A percentile compares a stretch with the other conserved stretches of the same genome.
phyloP scores from a whole-genome alignment of 2,888 invertebrate species.

The Cataglyphis albicans region DNA sequence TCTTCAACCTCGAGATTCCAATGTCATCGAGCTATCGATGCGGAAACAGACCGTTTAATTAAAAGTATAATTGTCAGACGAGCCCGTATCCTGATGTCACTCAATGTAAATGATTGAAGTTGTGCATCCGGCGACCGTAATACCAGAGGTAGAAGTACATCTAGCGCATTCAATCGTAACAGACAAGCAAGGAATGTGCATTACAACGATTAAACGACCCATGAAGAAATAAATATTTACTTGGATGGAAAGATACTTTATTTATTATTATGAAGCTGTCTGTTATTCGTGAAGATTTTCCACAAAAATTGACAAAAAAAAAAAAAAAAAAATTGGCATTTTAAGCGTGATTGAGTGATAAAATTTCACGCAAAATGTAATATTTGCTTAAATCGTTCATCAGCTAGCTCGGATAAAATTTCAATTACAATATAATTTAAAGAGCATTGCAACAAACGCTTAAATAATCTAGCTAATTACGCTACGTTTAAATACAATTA shows the following conservation, averaged over 20 bases:
- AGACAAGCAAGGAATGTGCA: conserved; percentile 60
- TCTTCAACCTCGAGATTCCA: conserved; percentile 2
- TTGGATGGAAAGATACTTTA: neutral
- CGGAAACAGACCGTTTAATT: conserved; percentile 19
- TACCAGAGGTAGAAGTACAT: conserved; percentile 65
- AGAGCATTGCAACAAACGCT: conserved; percentile 17
- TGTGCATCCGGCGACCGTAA: conserved; percentile 60
- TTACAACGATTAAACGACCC: conserved; percentile 36
- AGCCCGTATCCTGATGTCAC: conserved; percentile 68
- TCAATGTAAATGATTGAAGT: conserved; percentile 63
- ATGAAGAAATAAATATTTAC: neutral
- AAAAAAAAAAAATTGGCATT: neutral
- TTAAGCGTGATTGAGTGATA: neutral
- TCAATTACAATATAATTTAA: conserved; percentile 16
- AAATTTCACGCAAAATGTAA: neutral
- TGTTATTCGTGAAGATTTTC: neutral
- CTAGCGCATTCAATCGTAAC: conserved; percentile 39
- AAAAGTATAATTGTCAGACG: conserved; percentile 63
- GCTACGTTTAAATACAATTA: conserved; percentile 45
- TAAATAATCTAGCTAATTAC: conserved; percentile 46
- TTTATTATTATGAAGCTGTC: neutral
- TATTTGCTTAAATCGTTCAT: conserved; percentile 12
- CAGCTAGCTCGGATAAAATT: neutral
- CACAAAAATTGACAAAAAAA: neutral
- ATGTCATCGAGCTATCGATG: neutral